Evolutionary conservation across 2,888 invertebrate species (phyloP), one percentile per base, ranked within the genome.

Genomic region (Phyto melanocephala): DNA sequence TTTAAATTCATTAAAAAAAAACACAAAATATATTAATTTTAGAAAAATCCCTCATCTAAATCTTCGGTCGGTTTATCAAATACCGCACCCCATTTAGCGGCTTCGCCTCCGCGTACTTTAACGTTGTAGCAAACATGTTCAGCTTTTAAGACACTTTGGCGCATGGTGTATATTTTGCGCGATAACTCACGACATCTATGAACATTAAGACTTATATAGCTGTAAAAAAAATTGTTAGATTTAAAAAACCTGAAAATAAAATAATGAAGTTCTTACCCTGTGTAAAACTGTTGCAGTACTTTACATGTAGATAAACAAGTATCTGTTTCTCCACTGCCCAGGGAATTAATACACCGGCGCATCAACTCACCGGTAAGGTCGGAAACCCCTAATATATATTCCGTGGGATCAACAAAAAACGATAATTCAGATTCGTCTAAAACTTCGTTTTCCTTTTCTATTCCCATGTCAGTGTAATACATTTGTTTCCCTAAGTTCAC

Each of bases 301-400:
- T 93, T 93, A 87, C 96, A 96, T 1, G 94, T 93, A 71, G 93
- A 92, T 87, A 94, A 94, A 88, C 96, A 96, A 56, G 94, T 94
- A 2, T 93, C 93, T 13, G 94, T 93, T 84, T 96, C 95, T 0
- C 96, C 96, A 80, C 93, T 93, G 0, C 95, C 94, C 74, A 97
- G 93, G 86, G 95, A 95, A 88, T 95, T 96, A 7, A 98, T 96
- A 70, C 97, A 96, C 85, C 95, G 94, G 63, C 98, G 93, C 98
- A 98, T 98, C 52, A 98, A 90, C 90, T 98, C 98, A 0, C 98
- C 98, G 0, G 96, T 97, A 33, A 97, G 92, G 91, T 98, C 98
- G 0, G 95, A 95, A 40, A 98, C 90, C 0, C 98, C 98, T 47
- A 98, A 91, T 88, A 98, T 92, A 62, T 93, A 94, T 85, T 94